Evolutionary conservation across 2,113 vertebrate species (phyloP), one percentile per base, ranked within the genome.

Genomic region (Thomomys bottae): DNA sequence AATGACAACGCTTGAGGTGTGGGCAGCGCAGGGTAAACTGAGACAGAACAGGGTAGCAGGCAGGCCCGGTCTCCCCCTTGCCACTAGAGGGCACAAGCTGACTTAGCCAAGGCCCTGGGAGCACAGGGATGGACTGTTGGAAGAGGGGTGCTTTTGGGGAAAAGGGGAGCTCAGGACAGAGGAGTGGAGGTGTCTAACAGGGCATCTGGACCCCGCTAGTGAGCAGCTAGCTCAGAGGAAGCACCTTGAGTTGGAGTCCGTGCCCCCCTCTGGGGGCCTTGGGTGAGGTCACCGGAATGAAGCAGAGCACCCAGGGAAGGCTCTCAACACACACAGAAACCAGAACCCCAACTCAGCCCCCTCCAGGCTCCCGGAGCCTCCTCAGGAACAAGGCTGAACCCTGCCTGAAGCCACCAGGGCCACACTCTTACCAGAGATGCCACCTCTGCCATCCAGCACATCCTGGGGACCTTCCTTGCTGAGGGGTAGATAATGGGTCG

Each of bases 391-490:
- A 49, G 32, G 40, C 24, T 38, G n/a, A 40, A 92, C 81, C 40
- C n/a, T 68, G 59, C 36, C 57, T 10, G 59, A 77, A 72, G 64
- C 82, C 73, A 81, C 38, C 70, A 73, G 71, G 88, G 82, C 94
- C 89, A 75, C 73, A 49, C 9, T 93, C 96, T 96, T 96, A 96
- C 96, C 96, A 84, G 96, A 94, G 86, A 96, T 83, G 92, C 90
- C 92, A 95, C 93, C 89, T 94, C 94, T 94, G 95, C 93, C 93
- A 95, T 96, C 96, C 95, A 96, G 71, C 83, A 93, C 34, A 80
- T 96, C 96, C 85, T 15, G 90, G 68, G 93, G 66, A n/a, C 83
- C 86, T 75, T 96, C 96, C 83, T 96, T 96, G 83, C 94, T 93
- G 86, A 96, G 26, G 68, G 95, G 92, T 57, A 95, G 90, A 88